phyloP scores from a whole-genome alignment of 2,888 invertebrate genomes.

The Ctena decussata region DNA sequence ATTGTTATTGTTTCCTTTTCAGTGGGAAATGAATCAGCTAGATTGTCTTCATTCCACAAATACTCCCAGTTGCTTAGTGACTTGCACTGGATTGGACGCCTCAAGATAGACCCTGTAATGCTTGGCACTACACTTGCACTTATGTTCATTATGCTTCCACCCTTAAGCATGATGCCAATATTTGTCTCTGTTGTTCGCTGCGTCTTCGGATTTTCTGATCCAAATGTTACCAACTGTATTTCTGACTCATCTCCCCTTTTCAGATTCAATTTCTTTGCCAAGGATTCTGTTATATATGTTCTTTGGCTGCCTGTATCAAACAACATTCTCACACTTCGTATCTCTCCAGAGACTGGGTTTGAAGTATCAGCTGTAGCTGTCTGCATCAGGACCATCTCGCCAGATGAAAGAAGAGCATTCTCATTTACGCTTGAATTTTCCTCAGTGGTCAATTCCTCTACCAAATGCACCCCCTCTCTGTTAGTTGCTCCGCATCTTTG shows the following conservation, averaged over 20 bases:
- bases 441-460: background rate
- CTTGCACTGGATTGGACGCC: background rate
- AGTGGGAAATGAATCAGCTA: conserved; percentile 2
- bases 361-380: background rate
- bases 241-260: background rate
- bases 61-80: conserved; percentile 5
- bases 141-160: background rate
- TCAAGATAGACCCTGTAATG: background rate
- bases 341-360: background rate
- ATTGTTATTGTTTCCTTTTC: conserved; percentile 3
- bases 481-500: background rate
- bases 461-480: conserved; percentile 8
- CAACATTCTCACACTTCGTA: conserved; percentile 3
- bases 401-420: conserved; percentile 16
- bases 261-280: conserved; percentile 12
- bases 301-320: conserved; percentile 4
- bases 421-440: too few species aligned
- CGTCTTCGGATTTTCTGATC: background rate
- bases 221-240: background rate
- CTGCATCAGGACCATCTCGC: conserved; percentile 24
- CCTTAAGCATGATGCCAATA: conserved; percentile 4
- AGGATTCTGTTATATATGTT: conserved; percentile 6
- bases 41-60: background rate
- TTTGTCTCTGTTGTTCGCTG: background rate
- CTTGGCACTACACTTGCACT: conserved; percentile 3